Conservation (phyloP, 1,140 invertebrate genomes). For the Pseudomyrmex cubaensis region DNA sequence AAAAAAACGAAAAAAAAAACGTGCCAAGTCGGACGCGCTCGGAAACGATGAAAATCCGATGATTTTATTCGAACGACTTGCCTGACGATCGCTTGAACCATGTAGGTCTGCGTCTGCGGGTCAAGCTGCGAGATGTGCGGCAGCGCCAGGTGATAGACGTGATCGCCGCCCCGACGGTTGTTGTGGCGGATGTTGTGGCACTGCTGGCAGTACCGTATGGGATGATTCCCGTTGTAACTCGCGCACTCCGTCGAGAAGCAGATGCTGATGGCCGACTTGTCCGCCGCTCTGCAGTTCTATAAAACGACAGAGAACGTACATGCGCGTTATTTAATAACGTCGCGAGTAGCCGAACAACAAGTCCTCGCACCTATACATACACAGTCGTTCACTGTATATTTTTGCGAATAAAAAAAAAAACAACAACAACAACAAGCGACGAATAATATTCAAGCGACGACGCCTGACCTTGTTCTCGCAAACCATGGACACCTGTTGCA, state of each 20-base stretch:
- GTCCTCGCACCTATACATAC: too few relatives aligned
- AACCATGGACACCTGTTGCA: conserved; percentile 96
- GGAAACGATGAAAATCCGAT: not conserved
- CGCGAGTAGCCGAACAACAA: too few relatives aligned
- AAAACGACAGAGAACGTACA: too few relatives aligned
- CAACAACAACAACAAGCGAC: not conserved
- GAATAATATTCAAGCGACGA: not conserved
- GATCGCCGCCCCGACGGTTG: conserved; percentile 93
- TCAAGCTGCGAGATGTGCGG: conserved; percentile 95
- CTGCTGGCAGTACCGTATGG: conserved; percentile 96
- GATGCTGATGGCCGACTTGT: conserved; percentile 97
- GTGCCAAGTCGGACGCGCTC: not conserved
- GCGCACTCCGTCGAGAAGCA: conserved; percentile 99
- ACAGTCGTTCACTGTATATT: too few relatives aligned
- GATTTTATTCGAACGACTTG: conserved; percentile 76
- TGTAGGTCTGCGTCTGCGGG: conserved; percentile 95
- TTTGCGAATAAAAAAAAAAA: too few relatives aligned
- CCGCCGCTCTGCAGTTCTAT: conserved; percentile 95
- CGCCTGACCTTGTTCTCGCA: conserved; percentile 97
- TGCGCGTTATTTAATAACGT: too few relatives aligned
- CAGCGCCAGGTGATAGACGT: conserved; percentile 95
- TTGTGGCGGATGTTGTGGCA: conserved; percentile 96
- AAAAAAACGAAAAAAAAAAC: conserved; percentile 63
- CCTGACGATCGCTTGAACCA: conserved; percentile 99
- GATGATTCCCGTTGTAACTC: conserved; percentile 97